Percentiles rank a stretch among this genome's conserved stretches.
Evolutionary conservation across 2,113 vertebrate genomes (phyloP).

Genomic region (Machaerirhynchus nigripectus): DNA sequence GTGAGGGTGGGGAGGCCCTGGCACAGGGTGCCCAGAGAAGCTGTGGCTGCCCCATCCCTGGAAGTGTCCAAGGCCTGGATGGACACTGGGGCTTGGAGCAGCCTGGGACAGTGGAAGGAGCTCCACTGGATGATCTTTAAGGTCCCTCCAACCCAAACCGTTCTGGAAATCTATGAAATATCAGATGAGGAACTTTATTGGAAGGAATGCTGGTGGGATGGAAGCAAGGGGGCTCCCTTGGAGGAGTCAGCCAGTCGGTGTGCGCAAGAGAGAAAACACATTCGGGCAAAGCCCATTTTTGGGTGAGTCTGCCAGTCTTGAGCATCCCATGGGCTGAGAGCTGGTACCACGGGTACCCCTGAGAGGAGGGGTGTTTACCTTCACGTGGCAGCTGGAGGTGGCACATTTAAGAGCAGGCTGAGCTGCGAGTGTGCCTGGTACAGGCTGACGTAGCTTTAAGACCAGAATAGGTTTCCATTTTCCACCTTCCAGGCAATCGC

Average conservation of each 20-base stretch:
- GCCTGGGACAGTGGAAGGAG: rapidly evolving
- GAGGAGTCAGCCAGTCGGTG: rapidly evolving
- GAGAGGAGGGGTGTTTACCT: rapidly evolving
- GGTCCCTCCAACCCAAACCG: neutral
- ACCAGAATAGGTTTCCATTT: neutral
- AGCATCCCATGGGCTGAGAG: neutral
- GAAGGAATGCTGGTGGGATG: neutral
- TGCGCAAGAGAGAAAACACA: neutral
- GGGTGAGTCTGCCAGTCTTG: rapidly evolving
- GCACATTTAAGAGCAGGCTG: rapidly evolving
- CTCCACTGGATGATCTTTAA: neutral
- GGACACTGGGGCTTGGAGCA: neutral
- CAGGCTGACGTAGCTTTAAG: neutral
- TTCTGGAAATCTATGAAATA: neutral
- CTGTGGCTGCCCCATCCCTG: neutral
- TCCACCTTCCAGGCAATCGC: conserved; percentile 38
- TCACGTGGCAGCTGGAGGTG: rapidly evolving
- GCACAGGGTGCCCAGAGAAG: neutral
- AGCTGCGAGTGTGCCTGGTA: neutral
- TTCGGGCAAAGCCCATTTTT: neutral
- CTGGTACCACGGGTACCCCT: rapidly evolving
- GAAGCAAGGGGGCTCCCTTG: neutral
- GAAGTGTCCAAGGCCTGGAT: rapidly evolving
- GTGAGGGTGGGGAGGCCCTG: neutral
- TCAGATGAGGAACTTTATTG: neutral